These are phyloP conservation scores for Macaca mulatta DNA, from an alignment of 2,113 vertebrate species.

Conservation along the genomic window DNA sequence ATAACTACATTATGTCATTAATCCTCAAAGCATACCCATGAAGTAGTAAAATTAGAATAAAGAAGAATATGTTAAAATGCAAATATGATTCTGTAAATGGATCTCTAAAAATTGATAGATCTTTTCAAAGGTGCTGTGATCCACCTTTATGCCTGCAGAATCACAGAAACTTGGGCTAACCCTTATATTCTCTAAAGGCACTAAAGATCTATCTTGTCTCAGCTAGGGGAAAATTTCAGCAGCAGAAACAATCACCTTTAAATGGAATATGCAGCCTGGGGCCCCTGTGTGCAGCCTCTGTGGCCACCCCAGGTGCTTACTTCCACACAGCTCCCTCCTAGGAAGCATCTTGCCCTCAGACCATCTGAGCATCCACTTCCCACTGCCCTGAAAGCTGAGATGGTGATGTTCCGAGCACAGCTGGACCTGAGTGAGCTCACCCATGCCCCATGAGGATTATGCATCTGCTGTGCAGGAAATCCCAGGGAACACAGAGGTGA, in stretches of 20 bases:
- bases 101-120: slow-evolving; percentile 6
- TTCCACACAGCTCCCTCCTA: background rate
- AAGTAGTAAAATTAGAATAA: slow-evolving; percentile 31
- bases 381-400: background rate
- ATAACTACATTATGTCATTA: background rate
- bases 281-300: background rate
- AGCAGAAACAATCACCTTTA: background rate
- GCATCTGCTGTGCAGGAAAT: background rate
- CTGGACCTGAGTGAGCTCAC: background rate
- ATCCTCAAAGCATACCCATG: background rate
- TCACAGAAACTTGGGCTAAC: background rate
- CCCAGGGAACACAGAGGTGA: background rate
- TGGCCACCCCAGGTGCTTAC: background rate
- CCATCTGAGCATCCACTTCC: background rate
- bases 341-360: background rate
- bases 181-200: slow-evolving; percentile 17
- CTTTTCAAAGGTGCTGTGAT: slow-evolving; percentile 35
- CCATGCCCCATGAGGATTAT: background rate
- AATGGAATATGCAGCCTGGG: background rate
- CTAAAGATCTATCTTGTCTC: background rate
- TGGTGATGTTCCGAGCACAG: too few species aligned
- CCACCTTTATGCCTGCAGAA: slow-evolving; percentile 36
- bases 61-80: slow-evolving; percentile 21
- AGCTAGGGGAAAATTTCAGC: background rate
- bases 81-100: slow-evolving; percentile 6